Conservation (phyloP, 2,113 vertebrate genomes). For the Mormoops blainvillei region DNA sequence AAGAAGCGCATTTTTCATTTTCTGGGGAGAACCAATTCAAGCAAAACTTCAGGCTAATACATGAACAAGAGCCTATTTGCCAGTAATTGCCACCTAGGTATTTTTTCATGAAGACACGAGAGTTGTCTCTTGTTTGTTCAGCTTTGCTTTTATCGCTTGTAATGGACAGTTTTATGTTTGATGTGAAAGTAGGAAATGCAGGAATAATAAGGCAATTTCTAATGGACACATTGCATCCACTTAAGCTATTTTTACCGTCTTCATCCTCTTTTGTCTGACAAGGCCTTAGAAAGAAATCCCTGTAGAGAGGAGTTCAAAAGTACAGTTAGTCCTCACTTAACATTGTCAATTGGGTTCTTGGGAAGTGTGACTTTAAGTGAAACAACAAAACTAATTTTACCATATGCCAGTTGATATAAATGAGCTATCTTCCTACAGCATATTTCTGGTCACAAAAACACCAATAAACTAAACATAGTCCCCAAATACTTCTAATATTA, state of each 20-base stretch:
- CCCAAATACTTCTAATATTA: neutral
- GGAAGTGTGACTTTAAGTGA: neutral
- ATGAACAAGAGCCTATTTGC: neutral
- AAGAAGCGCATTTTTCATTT: slow-evolving; percentile 29
- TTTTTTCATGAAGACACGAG: slow-evolving; percentile 23
- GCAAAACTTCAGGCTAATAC: slow-evolving; percentile 2
- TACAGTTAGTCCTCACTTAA: neutral
- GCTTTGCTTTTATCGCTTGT: neutral
- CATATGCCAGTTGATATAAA: neutral
- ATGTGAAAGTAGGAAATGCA: neutral
- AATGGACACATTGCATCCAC: neutral
- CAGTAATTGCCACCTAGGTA: neutral
- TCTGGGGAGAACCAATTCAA: neutral
- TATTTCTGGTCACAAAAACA: neutral
- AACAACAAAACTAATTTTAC: neutral
- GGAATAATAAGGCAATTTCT: neutral
- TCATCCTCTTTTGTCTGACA: neutral
- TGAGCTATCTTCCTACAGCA: neutral
- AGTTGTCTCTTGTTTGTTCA: neutral
- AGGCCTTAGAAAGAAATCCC: neutral
- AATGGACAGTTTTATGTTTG: neutral
- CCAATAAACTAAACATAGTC: neutral
- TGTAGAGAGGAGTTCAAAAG: neutral
- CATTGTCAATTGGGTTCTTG: neutral
- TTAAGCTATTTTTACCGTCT: neutral